Percentiles rank a stretch among this genome's conserved stretches.
These are phyloP conservation scores for Acanthosepion esculentum DNA, from an alignment of 2,888 invertebrate genomes.

Conservation along the genomic window DNA sequence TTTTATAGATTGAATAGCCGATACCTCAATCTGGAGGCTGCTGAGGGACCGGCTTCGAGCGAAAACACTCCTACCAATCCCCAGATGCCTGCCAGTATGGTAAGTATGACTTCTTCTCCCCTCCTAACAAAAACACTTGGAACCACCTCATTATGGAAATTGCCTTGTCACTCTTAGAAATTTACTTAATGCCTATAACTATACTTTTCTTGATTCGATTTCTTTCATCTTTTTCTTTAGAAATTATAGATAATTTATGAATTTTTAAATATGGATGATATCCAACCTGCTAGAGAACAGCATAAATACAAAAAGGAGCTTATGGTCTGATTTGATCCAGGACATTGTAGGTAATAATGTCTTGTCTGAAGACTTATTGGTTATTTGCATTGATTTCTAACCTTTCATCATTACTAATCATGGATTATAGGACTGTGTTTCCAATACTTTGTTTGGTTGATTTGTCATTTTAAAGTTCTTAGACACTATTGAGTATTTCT, in stretches of 20 bases:
- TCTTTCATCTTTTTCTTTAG: not conserved
- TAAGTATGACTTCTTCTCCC: not conserved
- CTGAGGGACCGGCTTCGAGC: conserved; percentile 46
- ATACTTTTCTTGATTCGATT: not conserved
- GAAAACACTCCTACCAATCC: conserved; percentile 37
- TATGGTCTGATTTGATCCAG: not conserved
- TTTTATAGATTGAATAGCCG: conserved; percentile 41
- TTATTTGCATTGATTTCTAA: too few species aligned
- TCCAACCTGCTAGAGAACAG: not conserved
- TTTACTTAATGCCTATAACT: not conserved
- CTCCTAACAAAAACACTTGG: not conserved
- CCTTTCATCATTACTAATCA: too few species aligned
- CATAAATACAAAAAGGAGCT: not conserved
- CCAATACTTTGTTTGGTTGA: too few species aligned
- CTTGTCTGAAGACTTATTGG: too few species aligned
- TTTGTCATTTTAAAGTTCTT: too few species aligned
- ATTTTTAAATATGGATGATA: not conserved
- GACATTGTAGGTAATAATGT: not conserved
- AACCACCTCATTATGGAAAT: not conserved
- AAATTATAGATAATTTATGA: not conserved
- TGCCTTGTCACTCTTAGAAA: not conserved
- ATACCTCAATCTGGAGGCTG: conserved; percentile 46
- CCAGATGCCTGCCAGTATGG: conserved; percentile 49
- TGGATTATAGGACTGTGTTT: too few species aligned
- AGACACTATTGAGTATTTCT: too few species aligned